Conservation (phyloP, 1,140 invertebrate species). For the Ctenoplectra terminalis region DNA sequence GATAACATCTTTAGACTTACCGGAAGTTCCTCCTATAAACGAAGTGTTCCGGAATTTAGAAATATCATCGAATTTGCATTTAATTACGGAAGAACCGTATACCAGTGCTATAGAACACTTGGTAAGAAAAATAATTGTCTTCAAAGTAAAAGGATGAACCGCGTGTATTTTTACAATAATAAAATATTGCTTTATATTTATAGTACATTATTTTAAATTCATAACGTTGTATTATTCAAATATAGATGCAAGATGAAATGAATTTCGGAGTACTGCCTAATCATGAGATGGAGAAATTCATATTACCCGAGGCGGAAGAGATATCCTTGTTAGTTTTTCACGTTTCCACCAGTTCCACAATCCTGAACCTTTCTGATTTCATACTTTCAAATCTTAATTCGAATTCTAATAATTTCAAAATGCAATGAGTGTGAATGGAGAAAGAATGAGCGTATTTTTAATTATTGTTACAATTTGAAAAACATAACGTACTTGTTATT, state of each 20-base stretch:
- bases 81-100: slow-evolving; percentile 28
- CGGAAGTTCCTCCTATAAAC: neutral
- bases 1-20: neutral
- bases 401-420: neutral
- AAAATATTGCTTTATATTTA: neutral
- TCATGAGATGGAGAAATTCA: slow-evolving; percentile 17
- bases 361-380: neutral
- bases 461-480: too few relatives aligned
- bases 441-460: too few relatives aligned
- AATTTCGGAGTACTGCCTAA: slow-evolving; percentile 30
- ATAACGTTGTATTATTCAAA: slow-evolving; percentile 5
- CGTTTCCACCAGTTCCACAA: neutral
- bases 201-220: neutral
- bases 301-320: neutral
- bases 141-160: neutral
- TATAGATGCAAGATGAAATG: slow-evolving; percentile 44
- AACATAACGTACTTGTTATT: neutral
- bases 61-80: neutral
- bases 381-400: neutral
- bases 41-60: neutral
- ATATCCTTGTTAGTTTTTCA: slow-evolving; percentile 25
- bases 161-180: neutral
- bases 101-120: neutral
- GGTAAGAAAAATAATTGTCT: slow-evolving; percentile 2
- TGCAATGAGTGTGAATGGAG: neutral